Evolutionary conservation across 2,113 vertebrate species (phyloP), one percentile per base, ranked within the genome.

Genomic region (Willisornis vidua): DNA sequence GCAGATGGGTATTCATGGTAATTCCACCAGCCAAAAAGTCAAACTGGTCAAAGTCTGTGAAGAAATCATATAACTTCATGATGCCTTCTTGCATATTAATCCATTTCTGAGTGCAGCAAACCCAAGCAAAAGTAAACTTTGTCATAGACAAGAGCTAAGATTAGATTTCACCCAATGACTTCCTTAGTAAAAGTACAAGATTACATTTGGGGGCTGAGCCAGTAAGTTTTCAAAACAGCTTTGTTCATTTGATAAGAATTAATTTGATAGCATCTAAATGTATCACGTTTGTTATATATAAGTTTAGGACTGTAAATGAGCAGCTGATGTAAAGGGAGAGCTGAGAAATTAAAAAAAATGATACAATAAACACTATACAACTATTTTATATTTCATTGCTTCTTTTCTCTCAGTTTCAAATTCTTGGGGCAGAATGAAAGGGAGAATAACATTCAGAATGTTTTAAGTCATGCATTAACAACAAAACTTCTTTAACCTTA

Each of bases 401-500:
- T 35, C 35, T 52, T 72, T 83, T 55, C 18, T 57, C 17, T 81
- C 41, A 20, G 3, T n/a, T 90, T 82, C 39, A 75, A 66, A 43
- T 24, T n/a, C 13, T 39, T 67, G 37, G 26, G n/a, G n/a, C 7
- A 73, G n/a, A 80, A 77, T 46, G 12, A 66, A n/a, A 52, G 15
- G n/a, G 8, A 41, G 6, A 74, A 68, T 23, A 88, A 48, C 9
- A 52, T 31, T 52, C 4, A 28, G 33, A 62, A 78, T 70, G 1
- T 45, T 85, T 87, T 83, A 70, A 73, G 2, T 5, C 14, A 24
- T 7, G 1, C 2, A 80, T 51, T 46, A 79, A 4, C 2, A 3
- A 11, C 4, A 63, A 48, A 11, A 1, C 0, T 3, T 48, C n/a
- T 39, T 66, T 3, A 58, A 25, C n/a, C 8, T n/a, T 80, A 63